Evolutionary conservation across 1,140 invertebrate species (phyloP).

Genomic region (Drosophila miranda): DNA sequence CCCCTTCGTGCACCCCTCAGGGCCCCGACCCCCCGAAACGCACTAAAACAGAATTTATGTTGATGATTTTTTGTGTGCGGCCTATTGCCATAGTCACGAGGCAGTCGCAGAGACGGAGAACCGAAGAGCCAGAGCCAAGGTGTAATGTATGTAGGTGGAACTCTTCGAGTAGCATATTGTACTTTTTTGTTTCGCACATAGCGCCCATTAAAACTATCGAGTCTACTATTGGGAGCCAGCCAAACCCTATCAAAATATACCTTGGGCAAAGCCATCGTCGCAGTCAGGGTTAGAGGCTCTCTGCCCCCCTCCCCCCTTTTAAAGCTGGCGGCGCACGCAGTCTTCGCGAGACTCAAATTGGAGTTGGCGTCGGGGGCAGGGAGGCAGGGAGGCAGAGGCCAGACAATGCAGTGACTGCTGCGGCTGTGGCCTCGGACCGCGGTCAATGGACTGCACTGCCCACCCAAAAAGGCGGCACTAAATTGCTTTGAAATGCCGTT

Average conservation of each 20-base stretch:
- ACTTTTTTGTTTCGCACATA: too few species aligned
- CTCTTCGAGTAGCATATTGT: too few species aligned
- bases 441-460: conserved; percentile 74
- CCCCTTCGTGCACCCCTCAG: not conserved
- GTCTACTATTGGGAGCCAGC: too few species aligned
- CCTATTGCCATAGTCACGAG: conserved; percentile 33
- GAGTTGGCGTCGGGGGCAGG: conserved; percentile 16
- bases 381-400: conserved; percentile 3
- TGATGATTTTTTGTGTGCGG: conserved; percentile 73
- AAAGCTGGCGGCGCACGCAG: conserved; percentile 56
- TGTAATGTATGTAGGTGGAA: not conserved
- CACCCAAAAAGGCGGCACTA: conserved; percentile 79
- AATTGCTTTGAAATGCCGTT: conserved; percentile 77
- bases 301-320: not conserved
- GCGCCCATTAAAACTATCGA: too few species aligned
- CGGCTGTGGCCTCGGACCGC: conserved; percentile 24
- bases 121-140: not conserved
- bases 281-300: not conserved
- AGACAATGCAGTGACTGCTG: conserved; percentile 47
- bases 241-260: too few species aligned
- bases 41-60: conserved; percentile 78
- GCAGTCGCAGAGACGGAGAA: not conserved
- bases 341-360: conserved; percentile 52
- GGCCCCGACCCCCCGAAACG: conserved; percentile 27
- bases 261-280: conserved; percentile 38